Conservation (phyloP, 2,888 invertebrate species). For the Dryadula phaetusa region DNA sequence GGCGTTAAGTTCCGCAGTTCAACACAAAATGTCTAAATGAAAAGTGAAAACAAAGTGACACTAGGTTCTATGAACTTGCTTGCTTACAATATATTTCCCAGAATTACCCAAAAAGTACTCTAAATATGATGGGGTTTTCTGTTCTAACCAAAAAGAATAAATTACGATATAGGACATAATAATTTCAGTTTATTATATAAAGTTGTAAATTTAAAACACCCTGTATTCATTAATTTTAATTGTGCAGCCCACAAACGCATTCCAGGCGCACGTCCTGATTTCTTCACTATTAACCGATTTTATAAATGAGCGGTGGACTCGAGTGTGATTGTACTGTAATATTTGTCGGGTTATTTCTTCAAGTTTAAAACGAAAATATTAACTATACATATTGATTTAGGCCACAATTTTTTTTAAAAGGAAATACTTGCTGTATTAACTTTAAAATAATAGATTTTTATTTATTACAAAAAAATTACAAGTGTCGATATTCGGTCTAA, state of each 20-base stretch:
- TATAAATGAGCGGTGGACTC: conserved; percentile 27
- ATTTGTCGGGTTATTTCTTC: conserved; percentile 23
- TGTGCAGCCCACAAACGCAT: conserved; percentile 67
- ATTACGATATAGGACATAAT: neutral
- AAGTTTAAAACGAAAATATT: no score
- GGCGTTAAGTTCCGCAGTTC: no score
- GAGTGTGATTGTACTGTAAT: conserved; percentile 22
- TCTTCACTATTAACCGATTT: conserved; percentile 45
- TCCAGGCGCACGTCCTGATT: conserved; percentile 59
- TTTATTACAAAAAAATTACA: neutral
- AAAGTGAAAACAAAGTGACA: no score
- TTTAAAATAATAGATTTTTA: neutral
- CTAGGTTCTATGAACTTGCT: no score
- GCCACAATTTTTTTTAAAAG: no score
- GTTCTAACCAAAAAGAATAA: neutral
- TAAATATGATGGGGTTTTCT: no score
- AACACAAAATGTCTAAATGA: no score
- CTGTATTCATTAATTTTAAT: conserved; percentile 60
- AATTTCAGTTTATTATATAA: neutral
- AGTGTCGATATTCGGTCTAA: conserved; percentile 1
- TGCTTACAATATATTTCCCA: no score
- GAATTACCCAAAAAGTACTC: no score
- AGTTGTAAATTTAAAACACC: conserved; percentile 46
- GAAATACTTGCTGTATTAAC: no score
- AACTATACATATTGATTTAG: no score